phyloP scores from a whole-genome alignment of 64 coral and sea anemone species.

The Catalaphyllia jardinei region DNA sequence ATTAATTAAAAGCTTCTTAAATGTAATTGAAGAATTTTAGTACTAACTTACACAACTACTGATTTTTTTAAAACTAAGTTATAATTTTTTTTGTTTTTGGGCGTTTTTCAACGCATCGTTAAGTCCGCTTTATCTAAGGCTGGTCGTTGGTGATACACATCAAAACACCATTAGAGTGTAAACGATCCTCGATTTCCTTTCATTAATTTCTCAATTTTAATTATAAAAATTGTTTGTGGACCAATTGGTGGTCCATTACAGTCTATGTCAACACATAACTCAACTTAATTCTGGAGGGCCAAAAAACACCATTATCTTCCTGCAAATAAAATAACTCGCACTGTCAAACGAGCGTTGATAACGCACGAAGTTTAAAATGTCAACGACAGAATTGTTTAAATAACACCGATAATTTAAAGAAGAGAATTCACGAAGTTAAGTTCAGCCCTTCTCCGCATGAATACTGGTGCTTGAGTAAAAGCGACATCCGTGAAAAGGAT shows the following conservation, averaged over 20 bases:
- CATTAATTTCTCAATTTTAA: neutral
- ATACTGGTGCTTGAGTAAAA: conserved; percentile 90
- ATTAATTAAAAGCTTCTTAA: neutral
- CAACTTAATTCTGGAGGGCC: too few species aligned
- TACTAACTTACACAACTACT: too few species aligned
- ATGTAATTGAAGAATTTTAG: neutral
- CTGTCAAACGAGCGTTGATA: too few species aligned
- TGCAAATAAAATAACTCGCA: too few species aligned
- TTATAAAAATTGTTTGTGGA: neutral
- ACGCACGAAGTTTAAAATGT: too few species aligned
- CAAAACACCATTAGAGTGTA: neutral
- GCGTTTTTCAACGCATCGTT: too few species aligned
- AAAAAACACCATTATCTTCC: too few species aligned
- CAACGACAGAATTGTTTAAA: neutral
- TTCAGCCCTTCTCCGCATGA: conserved; percentile 37
- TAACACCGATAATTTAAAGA: neutral
- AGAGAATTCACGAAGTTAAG: neutral
- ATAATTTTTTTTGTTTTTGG: too few species aligned
- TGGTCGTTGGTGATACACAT: too few species aligned
- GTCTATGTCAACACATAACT: too few species aligned
- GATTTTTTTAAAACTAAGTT: too few species aligned
- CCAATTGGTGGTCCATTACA: neutral
- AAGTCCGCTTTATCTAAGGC: too few species aligned
- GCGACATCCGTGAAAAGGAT: conserved; percentile 96
- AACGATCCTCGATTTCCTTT: neutral